Percentiles rank a stretch among this genome's conserved stretches.
These are phyloP conservation scores for Gyps fulvus DNA, from an alignment of 2,113 vertebrate species.

Conservation along the genomic window DNA sequence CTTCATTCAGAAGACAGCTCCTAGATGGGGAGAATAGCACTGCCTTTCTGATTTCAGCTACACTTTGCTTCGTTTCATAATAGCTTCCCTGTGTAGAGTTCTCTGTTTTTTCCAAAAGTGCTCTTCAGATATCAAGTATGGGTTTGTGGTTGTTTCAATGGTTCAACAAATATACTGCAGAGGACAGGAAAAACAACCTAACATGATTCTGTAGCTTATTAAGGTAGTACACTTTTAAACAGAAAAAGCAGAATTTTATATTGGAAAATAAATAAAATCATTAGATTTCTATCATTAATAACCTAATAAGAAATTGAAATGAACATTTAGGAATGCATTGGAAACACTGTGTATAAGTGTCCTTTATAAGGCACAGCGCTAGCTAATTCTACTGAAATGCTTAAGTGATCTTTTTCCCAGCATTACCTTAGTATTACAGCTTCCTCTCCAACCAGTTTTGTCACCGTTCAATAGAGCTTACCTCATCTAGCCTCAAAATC, in stretches of 20 bases:
- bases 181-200: not conserved
- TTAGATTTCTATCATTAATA: not conserved
- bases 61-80: not conserved
- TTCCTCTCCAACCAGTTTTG: not conserved
- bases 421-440: not conserved
- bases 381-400: not conserved
- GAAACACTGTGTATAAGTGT: not conserved
- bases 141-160: not conserved
- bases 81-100: not conserved
- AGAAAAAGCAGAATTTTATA: not conserved
- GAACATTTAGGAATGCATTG: not conserved
- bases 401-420: not conserved
- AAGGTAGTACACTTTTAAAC: not conserved
- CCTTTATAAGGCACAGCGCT: not conserved
- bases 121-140: not conserved
- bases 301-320: not conserved
- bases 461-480: not conserved
- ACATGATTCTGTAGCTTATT: not conserved
- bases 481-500: not conserved
- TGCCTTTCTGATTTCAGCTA: not conserved
- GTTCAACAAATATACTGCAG: not conserved
- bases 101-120: not conserved
- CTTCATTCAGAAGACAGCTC: not conserved
- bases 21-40: not conserved
- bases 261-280: not conserved